These are phyloP conservation scores for Urechis unicinctus DNA, from an alignment of 2,888 invertebrate species.

Conservation along the genomic window DNA sequence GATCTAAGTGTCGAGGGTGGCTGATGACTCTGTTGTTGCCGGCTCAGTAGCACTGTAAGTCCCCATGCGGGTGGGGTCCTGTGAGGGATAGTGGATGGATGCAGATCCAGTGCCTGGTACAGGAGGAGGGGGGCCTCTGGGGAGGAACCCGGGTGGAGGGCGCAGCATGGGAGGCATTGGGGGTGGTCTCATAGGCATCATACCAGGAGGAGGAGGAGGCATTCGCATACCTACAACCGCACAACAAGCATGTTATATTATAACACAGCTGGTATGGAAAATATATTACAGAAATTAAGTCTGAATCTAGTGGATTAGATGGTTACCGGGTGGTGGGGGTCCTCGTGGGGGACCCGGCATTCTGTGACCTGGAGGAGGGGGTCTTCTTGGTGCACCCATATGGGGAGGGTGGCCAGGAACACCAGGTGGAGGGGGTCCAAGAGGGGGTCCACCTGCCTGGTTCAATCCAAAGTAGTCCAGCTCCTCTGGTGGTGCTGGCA, in stretches of 20 bases:
- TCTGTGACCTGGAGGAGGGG: constrained; percentile 10
- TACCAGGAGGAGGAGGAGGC: constrained; percentile 50
- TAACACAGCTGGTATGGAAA: too few species aligned
- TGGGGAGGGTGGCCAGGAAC: constrained; percentile 5
- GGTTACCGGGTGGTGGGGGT: neutral
- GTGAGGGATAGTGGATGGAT: constrained; percentile 82
- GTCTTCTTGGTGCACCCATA: neutral
- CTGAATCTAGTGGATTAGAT: neutral
- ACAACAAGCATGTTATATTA: too few species aligned
- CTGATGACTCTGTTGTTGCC: constrained; percentile 4
- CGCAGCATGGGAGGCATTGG: constrained; percentile 37
- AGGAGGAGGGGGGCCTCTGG: constrained; percentile 9
- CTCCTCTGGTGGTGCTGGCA: constrained; percentile 1
- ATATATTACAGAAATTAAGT: too few species aligned
- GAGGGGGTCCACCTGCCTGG: too few species aligned
- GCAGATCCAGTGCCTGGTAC: constrained; percentile 2
- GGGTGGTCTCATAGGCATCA: constrained; percentile 51
- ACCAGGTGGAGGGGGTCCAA: too few species aligned
- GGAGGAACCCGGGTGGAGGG: constrained; percentile 20
- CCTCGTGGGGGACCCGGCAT: neutral
- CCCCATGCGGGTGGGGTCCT: constrained; percentile 89
- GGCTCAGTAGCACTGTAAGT: too few species aligned
- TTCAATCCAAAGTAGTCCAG: neutral
- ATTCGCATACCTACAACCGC: constrained; percentile 20
- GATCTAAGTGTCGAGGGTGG: too few species aligned